Evolutionary conservation across 1,140 invertebrate genomes (phyloP).

Genomic region (Lasioglossum baleicum): DNA sequence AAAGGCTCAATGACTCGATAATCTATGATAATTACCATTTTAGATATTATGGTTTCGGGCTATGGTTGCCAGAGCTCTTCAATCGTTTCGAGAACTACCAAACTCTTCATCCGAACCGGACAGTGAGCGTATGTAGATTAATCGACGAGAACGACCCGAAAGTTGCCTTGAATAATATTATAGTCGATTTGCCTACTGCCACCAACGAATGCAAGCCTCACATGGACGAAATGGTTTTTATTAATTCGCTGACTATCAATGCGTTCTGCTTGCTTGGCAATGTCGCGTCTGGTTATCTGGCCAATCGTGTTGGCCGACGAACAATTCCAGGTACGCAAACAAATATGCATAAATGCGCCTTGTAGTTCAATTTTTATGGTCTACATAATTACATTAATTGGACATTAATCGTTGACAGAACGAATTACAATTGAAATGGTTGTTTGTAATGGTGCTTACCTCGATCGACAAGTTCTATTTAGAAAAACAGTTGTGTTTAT

Average conservation of each 20-base stretch:
- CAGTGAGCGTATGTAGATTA: conserved; percentile 79
- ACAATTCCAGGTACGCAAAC: conserved; percentile 65
- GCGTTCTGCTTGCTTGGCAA: conserved; percentile 77
- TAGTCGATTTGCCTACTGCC: neutral
- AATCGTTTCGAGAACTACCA: conserved; percentile 81
- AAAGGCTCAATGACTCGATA: no score
- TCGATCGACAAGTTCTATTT: no score
- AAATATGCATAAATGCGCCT: neutral
- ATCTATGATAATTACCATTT: neutral
- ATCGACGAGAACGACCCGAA: conserved; percentile 42
- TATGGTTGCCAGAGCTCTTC: conserved; percentile 87
- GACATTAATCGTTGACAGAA: no score
- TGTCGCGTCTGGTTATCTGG: conserved; percentile 72
- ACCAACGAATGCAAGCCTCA: conserved; percentile 38
- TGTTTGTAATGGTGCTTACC: no score
- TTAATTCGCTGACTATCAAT: conserved; percentile 79
- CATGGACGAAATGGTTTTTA: conserved; percentile 75
- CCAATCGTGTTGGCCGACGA: conserved; percentile 66
- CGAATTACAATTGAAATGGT: no score
- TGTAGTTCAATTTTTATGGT: no score
- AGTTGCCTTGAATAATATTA: neutral
- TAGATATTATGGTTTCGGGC: conserved; percentile 85
- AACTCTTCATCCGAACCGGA: conserved; percentile 75
- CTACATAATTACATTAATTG: no score
- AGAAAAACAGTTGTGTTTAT: no score